Conservation (phyloP, 2,113 vertebrate genomes). For the Xyrauchen texanus region DNA sequence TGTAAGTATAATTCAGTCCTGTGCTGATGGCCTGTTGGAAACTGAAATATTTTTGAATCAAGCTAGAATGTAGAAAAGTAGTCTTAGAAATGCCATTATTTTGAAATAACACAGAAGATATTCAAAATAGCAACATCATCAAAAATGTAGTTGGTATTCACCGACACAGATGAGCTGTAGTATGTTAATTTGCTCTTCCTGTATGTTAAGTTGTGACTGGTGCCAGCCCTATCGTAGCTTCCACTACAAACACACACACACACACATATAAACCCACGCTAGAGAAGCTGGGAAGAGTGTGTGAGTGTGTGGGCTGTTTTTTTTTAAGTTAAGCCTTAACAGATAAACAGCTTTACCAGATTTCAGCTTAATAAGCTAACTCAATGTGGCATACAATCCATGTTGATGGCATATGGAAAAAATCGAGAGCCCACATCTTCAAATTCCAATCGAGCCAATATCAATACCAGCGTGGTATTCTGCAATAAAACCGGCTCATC, state of each 20-base stretch:
- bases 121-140: too few relatives aligned
- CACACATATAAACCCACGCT: constrained; percentile 50
- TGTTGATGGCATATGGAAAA: constrained; percentile 8
- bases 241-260: constrained; percentile 56
- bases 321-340: constrained; percentile 58
- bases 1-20: too few relatives aligned
- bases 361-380: constrained; percentile 34
- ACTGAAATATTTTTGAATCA: too few relatives aligned
- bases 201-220: constrained; percentile 5
- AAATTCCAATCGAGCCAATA: constrained; percentile 66
- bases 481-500: constrained; percentile 64
- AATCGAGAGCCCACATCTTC: constrained; percentile 37
- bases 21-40: too few relatives aligned
- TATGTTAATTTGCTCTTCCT: background rate
- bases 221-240: background rate
- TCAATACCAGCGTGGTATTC: constrained; percentile 69
- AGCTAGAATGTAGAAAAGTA: too few relatives aligned
- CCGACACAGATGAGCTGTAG: background rate
- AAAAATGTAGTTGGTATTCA: background rate
- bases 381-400: constrained; percentile 14
- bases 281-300: constrained; percentile 36
- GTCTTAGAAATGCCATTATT: too few relatives aligned
- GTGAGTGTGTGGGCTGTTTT: constrained; percentile 33
- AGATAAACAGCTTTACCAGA: constrained; percentile 56
- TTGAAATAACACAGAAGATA: too few relatives aligned